Evolutionary conservation across 64 coral and sea anemone genomes (phyloP), one percentile per base, ranked within the genome.

Genomic region (Hydrozoanthus tunicans): DNA sequence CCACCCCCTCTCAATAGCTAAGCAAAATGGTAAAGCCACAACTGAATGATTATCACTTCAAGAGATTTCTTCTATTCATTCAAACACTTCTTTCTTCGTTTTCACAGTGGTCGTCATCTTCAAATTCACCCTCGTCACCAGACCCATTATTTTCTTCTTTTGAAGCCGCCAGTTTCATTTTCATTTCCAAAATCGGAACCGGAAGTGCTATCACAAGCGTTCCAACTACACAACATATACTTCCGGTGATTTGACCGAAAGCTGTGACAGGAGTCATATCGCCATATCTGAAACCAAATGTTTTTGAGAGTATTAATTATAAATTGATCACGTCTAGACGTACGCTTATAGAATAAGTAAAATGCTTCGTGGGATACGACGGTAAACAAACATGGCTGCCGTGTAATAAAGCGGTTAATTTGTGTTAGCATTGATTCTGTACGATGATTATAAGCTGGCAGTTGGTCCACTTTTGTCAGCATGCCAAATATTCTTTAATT

Each of bases 181-280:
- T 98, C 96, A 95, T 95, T 91, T 98, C 93, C 25, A 98, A 64
- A 43, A 98, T 95, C 3, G 96, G 96, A 25, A 98, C 96, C 58
- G 93, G 93, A 53, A 98, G 74, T 17, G 96, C 93, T 51, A 98
- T 95, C 17, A 98, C 93, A 20, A 98, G 74, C 2, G 93, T 93
- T 27, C 96, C 96, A 11, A 98, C 93, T 23, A 98, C 64, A 59
- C 96, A 98, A 77, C 96, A 98, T 17, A 95, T 92, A 82, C 96
- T 98, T 23, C 96, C 96, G 81, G 94, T 95, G 55, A 98, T 58
- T 83, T 98, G 93, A 4, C 96, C 96, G 26, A 98, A 84, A 11
- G 93, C 90, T 9, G 96, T 98, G 6, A 93, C 91, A 2, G 96
- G 96, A 8, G 91, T 93, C 90, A 98, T 95, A 61, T 98, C 96